These are phyloP conservation scores for Lepilemur ruficaudatus DNA, from an alignment of 2,797 vertebrate genomes.

Conservation along the genomic window DNA sequence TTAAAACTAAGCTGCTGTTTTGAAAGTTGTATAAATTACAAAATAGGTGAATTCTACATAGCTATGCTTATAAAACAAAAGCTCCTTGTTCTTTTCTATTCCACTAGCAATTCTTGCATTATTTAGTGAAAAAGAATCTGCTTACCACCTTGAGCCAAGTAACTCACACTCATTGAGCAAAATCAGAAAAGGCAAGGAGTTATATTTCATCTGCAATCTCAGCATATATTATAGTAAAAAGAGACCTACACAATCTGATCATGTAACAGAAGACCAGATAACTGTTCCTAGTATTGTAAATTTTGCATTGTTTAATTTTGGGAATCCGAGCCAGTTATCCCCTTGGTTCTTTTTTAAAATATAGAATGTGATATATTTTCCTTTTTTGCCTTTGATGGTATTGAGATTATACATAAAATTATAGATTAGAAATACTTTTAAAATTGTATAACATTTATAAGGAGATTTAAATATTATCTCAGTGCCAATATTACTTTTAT, in stretches of 20 bases:
- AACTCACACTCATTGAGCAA: neutral
- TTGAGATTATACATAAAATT: slow-evolving; percentile 8
- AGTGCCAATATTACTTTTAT: neutral
- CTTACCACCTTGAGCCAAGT: neutral
- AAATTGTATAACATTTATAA: neutral
- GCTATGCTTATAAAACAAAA: slow-evolving; percentile 7
- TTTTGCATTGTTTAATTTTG: neutral
- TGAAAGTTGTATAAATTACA: slow-evolving; percentile 24
- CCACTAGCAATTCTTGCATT: slow-evolving; percentile 51
- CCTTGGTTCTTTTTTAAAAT: neutral
- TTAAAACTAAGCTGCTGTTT: slow-evolving; percentile 5
- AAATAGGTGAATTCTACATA: neutral
- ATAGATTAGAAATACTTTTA: neutral
- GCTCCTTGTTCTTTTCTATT: slow-evolving; percentile 2
- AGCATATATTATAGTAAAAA: neutral
- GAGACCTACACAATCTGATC: neutral
- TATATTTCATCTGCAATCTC: slow-evolving; percentile 32
- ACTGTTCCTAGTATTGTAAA: neutral
- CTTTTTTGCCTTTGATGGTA: neutral
- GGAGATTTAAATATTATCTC: neutral
- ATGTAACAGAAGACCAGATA: neutral
- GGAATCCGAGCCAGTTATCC: neutral
- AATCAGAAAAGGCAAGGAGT: neutral
- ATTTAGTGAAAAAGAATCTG: slow-evolving; percentile 64
- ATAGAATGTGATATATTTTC: neutral